Conservation (phyloP, 2,113 vertebrate species). For the Notarius quadriscutis region DNA sequence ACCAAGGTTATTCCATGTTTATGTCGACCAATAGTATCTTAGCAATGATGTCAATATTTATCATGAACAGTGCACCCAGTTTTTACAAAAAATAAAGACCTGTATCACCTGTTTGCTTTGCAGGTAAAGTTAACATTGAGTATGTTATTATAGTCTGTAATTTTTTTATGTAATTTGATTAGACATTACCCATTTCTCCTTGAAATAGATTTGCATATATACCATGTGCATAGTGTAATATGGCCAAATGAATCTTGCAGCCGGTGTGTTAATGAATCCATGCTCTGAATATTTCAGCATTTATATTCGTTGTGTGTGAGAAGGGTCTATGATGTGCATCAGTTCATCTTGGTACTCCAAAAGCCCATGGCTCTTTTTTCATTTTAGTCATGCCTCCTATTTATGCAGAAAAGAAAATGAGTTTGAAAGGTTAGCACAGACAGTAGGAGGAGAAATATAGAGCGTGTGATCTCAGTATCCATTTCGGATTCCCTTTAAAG, state of each 20-base stretch:
- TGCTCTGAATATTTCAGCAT: background rate
- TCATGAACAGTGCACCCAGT: background rate
- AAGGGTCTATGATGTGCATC: slow-evolving; percentile 16
- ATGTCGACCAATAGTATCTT: background rate
- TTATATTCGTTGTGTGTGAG: background rate
- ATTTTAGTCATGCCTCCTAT: slow-evolving; percentile 44
- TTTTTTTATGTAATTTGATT: background rate
- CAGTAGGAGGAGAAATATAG: background rate
- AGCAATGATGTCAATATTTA: background rate
- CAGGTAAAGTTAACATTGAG: background rate
- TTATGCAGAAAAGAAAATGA: slow-evolving; percentile 46
- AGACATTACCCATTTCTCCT: background rate
- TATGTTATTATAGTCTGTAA: background rate
- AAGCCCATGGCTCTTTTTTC: slow-evolving; percentile 4
- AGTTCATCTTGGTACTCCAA: slow-evolving; percentile 24
- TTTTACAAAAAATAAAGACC: background rate
- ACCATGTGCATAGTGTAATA: background rate
- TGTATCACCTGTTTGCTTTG: background rate
- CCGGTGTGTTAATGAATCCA: background rate
- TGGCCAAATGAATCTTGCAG: background rate
- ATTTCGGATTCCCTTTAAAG: slow-evolving; percentile 27
- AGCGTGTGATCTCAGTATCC: background rate
- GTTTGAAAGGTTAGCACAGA: slow-evolving; percentile 27
- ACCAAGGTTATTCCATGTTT: background rate
- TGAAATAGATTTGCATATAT: background rate